Percentiles rank a stretch among this genome's conserved stretches.
These are phyloP conservation scores for Brachyptera risi DNA, from an alignment of 2,888 invertebrate species.

Conservation along the genomic window DNA sequence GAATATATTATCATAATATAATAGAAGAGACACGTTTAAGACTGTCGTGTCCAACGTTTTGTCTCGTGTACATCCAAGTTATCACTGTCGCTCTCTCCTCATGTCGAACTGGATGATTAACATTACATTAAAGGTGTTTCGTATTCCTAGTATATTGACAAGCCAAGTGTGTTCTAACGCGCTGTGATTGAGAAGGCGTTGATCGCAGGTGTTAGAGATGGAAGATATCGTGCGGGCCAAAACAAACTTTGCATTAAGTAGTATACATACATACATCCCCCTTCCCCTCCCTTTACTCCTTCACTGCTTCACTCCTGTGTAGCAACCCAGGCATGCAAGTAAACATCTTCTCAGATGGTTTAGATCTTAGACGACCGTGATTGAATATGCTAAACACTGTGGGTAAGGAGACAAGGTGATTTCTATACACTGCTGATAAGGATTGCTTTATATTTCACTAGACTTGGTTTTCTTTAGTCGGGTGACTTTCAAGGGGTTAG, in stretches of 20 bases:
- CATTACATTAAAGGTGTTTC: too few relatives aligned
- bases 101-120: too few relatives aligned
- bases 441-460: background rate
- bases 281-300: too few relatives aligned
- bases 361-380: too few relatives aligned
- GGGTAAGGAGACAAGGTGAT: background rate
- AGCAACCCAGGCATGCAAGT: background rate
- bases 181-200: background rate
- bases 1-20: conserved; percentile 18
- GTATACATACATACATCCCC: too few relatives aligned
- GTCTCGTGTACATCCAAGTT: too few relatives aligned
- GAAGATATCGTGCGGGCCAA: too few relatives aligned
- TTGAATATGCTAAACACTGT: background rate
- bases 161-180: background rate
- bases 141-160: too few relatives aligned
- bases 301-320: too few relatives aligned
- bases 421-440: background rate
- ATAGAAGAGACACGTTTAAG: too few relatives aligned
- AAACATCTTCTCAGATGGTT: conserved; percentile 8
- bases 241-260: conserved; percentile 14
- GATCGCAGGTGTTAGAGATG: conserved; percentile 1
- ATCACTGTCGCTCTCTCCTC: too few relatives aligned
- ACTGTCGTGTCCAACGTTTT: too few relatives aligned
- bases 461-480: background rate
- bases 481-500: background rate